Base-by-base conservation (phyloP, 2,113 vertebrate species). In the Agapornis roseicollis region DNA sequence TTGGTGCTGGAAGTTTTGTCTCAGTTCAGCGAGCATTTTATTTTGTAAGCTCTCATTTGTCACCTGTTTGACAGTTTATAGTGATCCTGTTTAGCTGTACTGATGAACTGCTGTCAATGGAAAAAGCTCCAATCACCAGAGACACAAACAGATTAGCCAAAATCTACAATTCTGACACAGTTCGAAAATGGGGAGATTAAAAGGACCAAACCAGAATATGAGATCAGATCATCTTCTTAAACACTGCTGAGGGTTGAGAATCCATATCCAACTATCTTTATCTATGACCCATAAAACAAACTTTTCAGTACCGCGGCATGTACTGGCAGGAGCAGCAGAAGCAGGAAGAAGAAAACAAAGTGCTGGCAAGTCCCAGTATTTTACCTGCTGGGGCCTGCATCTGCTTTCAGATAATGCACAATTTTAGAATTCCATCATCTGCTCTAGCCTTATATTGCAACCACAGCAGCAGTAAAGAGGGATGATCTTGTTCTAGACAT, bases 41-140 rank as follows among this genome's bases (percentile, higher is more conserved):
- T 94, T 95, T 89, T 79, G 78, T 85, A 94, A 94, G 91, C 89
- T 93, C 87, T 94, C 81, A 85, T 94, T 95, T 96, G 80, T 94
- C 74, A 80, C 87, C 87, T 93, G 70, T 85, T 88, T 91, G 93
- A 95, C 91, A 94, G 95, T 74, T 89, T 87, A 89, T 89, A 85
- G 89, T 92, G 93, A 81, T 93, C 91, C 89, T 96, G 90, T 92
- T 94, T 79, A 95, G 87, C 81, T 77, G 91, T 89, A 81, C 81
- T 80, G 89, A 95, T 84, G 84, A 96, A 96, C 85, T 91, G 89
- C 91, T 93, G 81, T 96, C 89, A 87, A 5, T 88, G 78, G 91
- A 87, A 94, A 94, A 89, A 93, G 55, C 64, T 90, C 72, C 83
- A 93, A 50, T 85, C 85, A 95, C 92, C 90, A 93, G 85, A 90